A percentile compares a stretch with the other conserved stretches of the same genome.
phyloP scores from a whole-genome alignment of 1,140 invertebrate genomes.

The Varroa destructor region DNA sequence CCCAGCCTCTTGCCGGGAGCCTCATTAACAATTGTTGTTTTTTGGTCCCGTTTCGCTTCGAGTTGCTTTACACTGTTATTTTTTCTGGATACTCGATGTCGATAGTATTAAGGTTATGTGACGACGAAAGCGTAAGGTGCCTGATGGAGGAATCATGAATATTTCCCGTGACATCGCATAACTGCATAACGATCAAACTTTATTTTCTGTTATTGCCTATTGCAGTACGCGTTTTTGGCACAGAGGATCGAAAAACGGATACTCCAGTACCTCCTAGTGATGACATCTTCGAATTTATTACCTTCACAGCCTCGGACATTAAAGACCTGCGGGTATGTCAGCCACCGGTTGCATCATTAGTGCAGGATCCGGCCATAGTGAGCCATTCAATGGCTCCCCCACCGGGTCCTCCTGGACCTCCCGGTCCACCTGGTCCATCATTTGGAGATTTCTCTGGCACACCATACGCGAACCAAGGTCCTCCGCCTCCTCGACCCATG shows the following conservation, averaged over 20 bases:
- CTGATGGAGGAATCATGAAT: too few relatives aligned
- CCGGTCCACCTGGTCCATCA: slow-evolving; percentile 51
- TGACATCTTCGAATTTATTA: slow-evolving; percentile 96
- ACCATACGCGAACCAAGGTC: slow-evolving; percentile 28
- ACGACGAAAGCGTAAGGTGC: too few relatives aligned
- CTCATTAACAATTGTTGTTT: too few relatives aligned
- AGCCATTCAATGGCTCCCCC: slow-evolving; percentile 14
- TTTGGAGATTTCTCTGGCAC: slow-evolving; percentile 42
- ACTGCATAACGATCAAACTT: too few relatives aligned
- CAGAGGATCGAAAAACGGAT: slow-evolving; percentile 85
- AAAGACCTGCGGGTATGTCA: slow-evolving; percentile 89
- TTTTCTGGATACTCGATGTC: too few relatives aligned
- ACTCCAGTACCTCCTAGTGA: slow-evolving; percentile 83
- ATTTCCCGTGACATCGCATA: too few relatives aligned
- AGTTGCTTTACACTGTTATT: too few relatives aligned
- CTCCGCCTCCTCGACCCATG: slow-evolving; percentile 23
- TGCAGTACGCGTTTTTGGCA: slow-evolving; percentile 93
- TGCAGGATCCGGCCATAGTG: slow-evolving; percentile 86
- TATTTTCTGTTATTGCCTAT: slow-evolving; percentile 35
- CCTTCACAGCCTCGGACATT: slow-evolving; percentile 93
- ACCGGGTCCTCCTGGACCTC: slow-evolving; percentile 31
- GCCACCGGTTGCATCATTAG: slow-evolving; percentile 48
- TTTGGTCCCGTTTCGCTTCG: too few relatives aligned
- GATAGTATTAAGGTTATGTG: too few relatives aligned
- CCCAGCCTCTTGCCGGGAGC: too few relatives aligned